phyloP scores from a whole-genome alignment of 2,888 invertebrate genomes.

The Heliconius charithonia region DNA sequence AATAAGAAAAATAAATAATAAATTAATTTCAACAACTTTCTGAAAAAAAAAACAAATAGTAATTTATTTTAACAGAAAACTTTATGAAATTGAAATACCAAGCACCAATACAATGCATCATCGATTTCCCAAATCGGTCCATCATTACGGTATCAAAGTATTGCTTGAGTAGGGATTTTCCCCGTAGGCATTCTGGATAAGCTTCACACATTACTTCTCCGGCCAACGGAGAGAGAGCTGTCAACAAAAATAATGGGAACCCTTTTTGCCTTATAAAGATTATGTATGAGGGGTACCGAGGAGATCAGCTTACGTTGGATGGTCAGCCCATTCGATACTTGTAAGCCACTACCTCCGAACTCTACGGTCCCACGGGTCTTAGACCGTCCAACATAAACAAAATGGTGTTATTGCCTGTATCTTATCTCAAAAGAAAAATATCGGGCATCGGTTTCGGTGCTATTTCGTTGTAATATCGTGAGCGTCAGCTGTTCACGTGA shows the following conservation, averaged over 20 bases:
- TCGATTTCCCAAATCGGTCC: conserved; percentile 51
- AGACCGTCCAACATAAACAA: conserved; percentile 78
- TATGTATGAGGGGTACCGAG: conserved; percentile 45
- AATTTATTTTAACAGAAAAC: background rate
- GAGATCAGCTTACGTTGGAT: conserved; percentile 54
- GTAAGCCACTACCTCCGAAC: conserved; percentile 61
- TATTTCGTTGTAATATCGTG: conserved; percentile 37
- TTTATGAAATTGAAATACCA: background rate
- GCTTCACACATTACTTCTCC: conserved; percentile 57
- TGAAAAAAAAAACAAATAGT: background rate
- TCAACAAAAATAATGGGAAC: conserved; percentile 48
- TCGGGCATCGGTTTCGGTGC: conserved; percentile 59
- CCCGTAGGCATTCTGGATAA: conserved; percentile 58
- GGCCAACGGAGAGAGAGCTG: conserved; percentile 53
- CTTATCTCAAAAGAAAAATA: conserved; percentile 72
- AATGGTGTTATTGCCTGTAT: conserved; percentile 76
- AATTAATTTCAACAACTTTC: background rate
- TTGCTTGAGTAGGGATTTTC: conserved; percentile 55
- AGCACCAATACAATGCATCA: conserved; percentile 9
- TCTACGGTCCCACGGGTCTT: conserved; percentile 61
- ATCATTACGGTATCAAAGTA: conserved; percentile 61
- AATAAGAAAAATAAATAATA: background rate
- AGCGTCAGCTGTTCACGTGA: conserved; percentile 34
- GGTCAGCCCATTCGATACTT: conserved; percentile 59
- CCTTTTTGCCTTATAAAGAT: conserved; percentile 42